Evolutionary conservation across 2,113 vertebrate genomes (phyloP).

Genomic region (Xiphophorus maculatus): DNA sequence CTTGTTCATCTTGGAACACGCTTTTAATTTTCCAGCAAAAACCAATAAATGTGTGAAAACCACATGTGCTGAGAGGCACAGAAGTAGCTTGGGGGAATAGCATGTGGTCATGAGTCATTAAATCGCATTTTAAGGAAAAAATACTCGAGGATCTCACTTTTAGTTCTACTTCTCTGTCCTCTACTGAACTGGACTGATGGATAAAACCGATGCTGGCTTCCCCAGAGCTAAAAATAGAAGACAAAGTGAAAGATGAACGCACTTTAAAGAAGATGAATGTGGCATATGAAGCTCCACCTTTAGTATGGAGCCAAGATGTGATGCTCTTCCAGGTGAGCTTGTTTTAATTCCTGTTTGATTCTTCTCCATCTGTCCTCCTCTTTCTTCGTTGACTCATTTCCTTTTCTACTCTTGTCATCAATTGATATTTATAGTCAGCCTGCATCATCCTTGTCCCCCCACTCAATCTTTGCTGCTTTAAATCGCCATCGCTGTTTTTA

Average conservation of each 20-base stretch:
- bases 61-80: not conserved
- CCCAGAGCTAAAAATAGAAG: slow-evolving; percentile 3
- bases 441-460: slow-evolving; percentile 1
- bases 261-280: slow-evolving; percentile 7
- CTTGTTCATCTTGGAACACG: not conserved
- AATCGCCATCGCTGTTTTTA: slow-evolving; percentile 14
- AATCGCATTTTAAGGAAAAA: not conserved
- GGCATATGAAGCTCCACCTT: not conserved
- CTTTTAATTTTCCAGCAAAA: not conserved
- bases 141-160: not conserved
- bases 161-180: not conserved
- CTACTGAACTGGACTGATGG: not conserved
- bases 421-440: slow-evolving; percentile 22
- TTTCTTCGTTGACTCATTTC: slow-evolving; percentile 3
- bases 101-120: slow-evolving; percentile 5
- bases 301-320: slow-evolving; percentile 14
- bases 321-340: slow-evolving; percentile 33
- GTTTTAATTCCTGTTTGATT: slow-evolving; percentile 23
- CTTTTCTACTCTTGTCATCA: slow-evolving; percentile 12
- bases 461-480: slow-evolving; percentile 34
- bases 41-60: not conserved
- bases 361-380: slow-evolving; percentile 13
- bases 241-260: not conserved
- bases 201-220: not conserved
- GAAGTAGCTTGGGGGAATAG: not conserved